These are phyloP conservation scores for Rhamnusium bicolor DNA, from an alignment of 2,888 invertebrate species.

Conservation along the genomic window DNA sequence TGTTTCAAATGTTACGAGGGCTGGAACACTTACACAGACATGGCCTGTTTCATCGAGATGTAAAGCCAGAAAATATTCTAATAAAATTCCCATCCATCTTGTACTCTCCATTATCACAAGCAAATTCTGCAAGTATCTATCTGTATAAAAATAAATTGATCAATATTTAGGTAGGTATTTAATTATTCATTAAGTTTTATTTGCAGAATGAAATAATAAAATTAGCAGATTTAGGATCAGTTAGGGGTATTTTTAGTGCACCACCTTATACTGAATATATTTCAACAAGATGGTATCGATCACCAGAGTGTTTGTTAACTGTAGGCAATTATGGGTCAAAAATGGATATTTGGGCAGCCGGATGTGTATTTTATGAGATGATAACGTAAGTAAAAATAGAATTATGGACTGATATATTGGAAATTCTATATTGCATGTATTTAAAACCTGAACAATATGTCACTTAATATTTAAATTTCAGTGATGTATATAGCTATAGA, in stretches of 20 bases:
- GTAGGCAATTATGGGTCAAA: constrained; percentile 80
- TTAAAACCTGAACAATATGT: too few relatives aligned
- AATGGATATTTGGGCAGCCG: constrained; percentile 82
- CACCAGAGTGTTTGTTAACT: constrained; percentile 80
- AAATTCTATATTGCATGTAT: too few relatives aligned
- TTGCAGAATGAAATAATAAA: constrained; percentile 73
- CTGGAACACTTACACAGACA: constrained; percentile 77
- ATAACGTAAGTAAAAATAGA: constrained; percentile 73
- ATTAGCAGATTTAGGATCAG: constrained; percentile 78
- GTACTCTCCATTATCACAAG: constrained; percentile 46
- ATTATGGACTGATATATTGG: too few relatives aligned
- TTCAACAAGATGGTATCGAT: constrained; percentile 80
- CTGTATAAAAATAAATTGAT: neutral
- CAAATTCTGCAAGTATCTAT: constrained; percentile 34
- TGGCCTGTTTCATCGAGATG: constrained; percentile 79
- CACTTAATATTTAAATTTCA: too few relatives aligned
- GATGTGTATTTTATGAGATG: constrained; percentile 81
- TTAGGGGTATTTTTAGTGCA: constrained; percentile 75
- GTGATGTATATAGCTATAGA: too few relatives aligned
- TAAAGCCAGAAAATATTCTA: constrained; percentile 82
- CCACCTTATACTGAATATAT: constrained; percentile 81
- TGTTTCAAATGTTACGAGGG: constrained; percentile 77
- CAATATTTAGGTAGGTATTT: neutral
- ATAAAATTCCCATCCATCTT: constrained; percentile 71
- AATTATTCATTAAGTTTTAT: constrained; percentile 6